These are phyloP conservation scores for Thysanoteuthis rhombus DNA, from an alignment of 2,888 invertebrate genomes.

Conservation along the genomic window DNA sequence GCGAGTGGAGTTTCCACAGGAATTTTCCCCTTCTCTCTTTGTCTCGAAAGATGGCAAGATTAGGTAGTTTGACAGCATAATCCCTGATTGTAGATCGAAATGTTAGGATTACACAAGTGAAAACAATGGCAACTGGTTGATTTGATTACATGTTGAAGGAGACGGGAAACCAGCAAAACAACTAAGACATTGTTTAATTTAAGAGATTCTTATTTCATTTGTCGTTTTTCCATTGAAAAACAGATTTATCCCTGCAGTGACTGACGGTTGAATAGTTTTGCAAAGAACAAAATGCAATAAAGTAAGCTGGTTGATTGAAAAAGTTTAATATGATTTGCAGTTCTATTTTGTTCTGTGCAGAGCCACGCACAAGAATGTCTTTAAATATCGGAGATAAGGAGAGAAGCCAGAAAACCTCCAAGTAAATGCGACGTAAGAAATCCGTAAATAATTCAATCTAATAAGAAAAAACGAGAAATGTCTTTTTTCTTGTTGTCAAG, in stretches of 20 bases:
- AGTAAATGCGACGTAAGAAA: neutral
- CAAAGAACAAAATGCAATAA: neutral
- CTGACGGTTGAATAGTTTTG: neutral
- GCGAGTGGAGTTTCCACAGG: too few species aligned
- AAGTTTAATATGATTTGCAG: neutral
- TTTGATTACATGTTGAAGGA: neutral
- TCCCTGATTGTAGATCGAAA: neutral
- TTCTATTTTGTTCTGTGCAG: neutral
- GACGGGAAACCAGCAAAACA: neutral
- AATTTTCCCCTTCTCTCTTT: neutral
- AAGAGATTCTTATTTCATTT: neutral
- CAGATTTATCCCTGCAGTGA: neutral
- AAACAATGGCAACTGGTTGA: neutral
- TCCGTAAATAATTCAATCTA: neutral
- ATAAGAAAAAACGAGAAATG: neutral
- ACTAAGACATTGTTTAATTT: neutral
- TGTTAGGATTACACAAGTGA: neutral
- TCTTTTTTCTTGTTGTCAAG: neutral
- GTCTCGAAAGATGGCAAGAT: neutral
- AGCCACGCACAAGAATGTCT: neutral
- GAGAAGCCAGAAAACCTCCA: neutral
- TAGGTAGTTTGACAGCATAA: neutral
- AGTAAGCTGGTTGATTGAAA: neutral
- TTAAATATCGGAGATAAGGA: neutral
- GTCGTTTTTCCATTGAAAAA: neutral